Evolutionary conservation across 2,797 vertebrate species (phyloP).

Genomic region (Buphagus erythrorhynchus): DNA sequence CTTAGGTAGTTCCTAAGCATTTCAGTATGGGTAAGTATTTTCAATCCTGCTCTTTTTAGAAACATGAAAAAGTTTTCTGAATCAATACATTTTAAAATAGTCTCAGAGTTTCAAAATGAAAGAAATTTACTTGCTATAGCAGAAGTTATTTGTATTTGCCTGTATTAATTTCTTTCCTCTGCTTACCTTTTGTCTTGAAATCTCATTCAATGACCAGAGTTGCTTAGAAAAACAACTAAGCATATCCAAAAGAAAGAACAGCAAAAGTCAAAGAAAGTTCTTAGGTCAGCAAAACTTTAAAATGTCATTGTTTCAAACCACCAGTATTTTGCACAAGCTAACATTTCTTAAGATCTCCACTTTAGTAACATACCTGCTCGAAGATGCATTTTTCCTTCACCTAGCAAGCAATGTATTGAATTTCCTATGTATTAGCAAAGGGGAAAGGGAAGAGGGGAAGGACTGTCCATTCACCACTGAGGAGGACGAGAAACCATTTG

Average conservation of each 20-base stretch:
- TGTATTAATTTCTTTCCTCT: constrained; percentile 45
- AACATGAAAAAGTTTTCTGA: not conserved
- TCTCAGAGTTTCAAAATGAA: not conserved
- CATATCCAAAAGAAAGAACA: constrained; percentile 73
- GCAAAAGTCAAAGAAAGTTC: constrained; percentile 69
- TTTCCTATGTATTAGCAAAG: not conserved
- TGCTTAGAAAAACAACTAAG: constrained; percentile 69
- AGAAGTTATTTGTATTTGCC: constrained; percentile 38
- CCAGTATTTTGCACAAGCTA: constrained; percentile 45
- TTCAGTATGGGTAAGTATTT: not conserved
- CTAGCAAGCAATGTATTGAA: not conserved
- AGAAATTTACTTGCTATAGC: not conserved
- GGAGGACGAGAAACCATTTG: not conserved
- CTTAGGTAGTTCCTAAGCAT: not conserved
- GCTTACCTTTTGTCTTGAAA: constrained; percentile 64
- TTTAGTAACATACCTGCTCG: not conserved
- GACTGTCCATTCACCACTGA: not conserved
- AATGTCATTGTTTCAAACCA: constrained; percentile 57
- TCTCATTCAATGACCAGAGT: constrained; percentile 36
- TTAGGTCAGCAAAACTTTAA: constrained; percentile 64
- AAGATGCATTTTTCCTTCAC: not conserved
- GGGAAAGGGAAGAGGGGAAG: too few relatives aligned
- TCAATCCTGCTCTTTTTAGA: not conserved
- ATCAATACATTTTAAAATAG: not conserved
- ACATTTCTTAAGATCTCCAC: not conserved